A percentile compares a stretch with the other conserved stretches of the same genome.
Evolutionary conservation across 1,140 invertebrate species (phyloP).

Genomic region (Atta texana): DNA sequence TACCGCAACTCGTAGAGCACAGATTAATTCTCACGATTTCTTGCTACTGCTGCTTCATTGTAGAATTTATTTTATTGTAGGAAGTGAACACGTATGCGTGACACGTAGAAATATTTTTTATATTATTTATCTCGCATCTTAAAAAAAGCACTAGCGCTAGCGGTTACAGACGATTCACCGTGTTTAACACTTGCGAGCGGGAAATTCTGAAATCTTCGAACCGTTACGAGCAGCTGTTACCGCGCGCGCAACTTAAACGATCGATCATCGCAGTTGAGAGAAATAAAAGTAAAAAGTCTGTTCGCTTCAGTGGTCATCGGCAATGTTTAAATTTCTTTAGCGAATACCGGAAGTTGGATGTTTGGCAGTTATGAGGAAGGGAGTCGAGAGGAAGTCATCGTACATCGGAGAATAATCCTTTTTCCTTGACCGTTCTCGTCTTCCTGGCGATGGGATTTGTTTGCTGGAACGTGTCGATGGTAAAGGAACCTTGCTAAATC

Average conservation of each 20-base stretch:
- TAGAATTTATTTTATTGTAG: background rate
- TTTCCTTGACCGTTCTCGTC: conserved; percentile 71
- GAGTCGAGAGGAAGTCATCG: conserved; percentile 54
- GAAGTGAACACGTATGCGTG: background rate
- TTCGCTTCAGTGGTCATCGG: conserved; percentile 16
- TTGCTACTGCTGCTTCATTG: background rate
- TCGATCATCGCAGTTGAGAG: conserved; percentile 32
- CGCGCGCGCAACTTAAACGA: conserved; percentile 36
- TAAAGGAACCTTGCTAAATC: conserved; percentile 65
- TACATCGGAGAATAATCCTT: conserved; percentile 70
- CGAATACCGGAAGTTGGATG: conserved; percentile 32
- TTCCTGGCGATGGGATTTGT: conserved; percentile 70
- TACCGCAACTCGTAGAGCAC: background rate
- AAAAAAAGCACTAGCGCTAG: conserved; percentile 26
- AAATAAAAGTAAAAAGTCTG: conserved; percentile 41
- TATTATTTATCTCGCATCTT: conserved; percentile 5
- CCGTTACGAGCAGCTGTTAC: conserved; percentile 60
- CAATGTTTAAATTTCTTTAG: conserved; percentile 44
- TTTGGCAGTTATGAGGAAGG: conserved; percentile 15
- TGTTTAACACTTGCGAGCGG: conserved; percentile 26
- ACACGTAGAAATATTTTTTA: conserved; percentile 34
- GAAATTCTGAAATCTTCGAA: conserved; percentile 52
- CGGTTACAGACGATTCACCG: conserved; percentile 22
- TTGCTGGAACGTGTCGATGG: conserved; percentile 60
- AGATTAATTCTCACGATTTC: background rate